Base-by-base conservation (phyloP, 1,140 invertebrate species). In the Latrodectus geometricus region DNA sequence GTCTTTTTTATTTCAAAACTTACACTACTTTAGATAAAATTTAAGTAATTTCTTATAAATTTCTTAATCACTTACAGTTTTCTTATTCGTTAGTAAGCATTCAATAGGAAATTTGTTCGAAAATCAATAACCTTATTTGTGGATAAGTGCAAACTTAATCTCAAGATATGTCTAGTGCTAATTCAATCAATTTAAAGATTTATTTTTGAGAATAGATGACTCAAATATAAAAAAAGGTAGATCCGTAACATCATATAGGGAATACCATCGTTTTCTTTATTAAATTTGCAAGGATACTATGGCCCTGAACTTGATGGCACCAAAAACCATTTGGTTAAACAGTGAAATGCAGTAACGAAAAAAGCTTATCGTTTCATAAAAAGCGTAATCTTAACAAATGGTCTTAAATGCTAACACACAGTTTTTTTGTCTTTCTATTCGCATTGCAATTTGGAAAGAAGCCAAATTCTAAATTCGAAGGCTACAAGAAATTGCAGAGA, bases 321-420 rank as follows among this genome's bases (percentile, higher is more conserved):
- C 77, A 79, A 79, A 68, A 61, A 61, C 77, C 77, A 79, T 79
- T 79, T 12, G 35, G 54, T 17, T 8, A 56, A 56, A 61, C 54
- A 17, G 3, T 35, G 61, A 68, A 79, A 49, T 66, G 12, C 77
- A 17, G 78, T 66, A n/a, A 50, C 14, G 20, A 68, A 68, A 49
- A 81, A 81, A 74, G n/a, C 21, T 15, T 17, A 11, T 66, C 50
- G 68, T 72, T 81, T 56, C n/a, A 17, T 52, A 9, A 14, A 61
- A 35, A 20, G 66, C 78, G 78, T 81, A 81, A 81, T 81, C 78
- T 81, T 81, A 70, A 81, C 68, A 81, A 81, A 81, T 81, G 78
- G 14, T 20, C 49, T 35, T 52, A 35, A 72, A 81, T 70, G 65
- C 70, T 70, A 23, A 66, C 14, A 15, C 66, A 72, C 5, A n/a